These are phyloP conservation scores for Philopedon plagiatum DNA, from an alignment of 2,888 invertebrate genomes.

Conservation along the genomic window DNA sequence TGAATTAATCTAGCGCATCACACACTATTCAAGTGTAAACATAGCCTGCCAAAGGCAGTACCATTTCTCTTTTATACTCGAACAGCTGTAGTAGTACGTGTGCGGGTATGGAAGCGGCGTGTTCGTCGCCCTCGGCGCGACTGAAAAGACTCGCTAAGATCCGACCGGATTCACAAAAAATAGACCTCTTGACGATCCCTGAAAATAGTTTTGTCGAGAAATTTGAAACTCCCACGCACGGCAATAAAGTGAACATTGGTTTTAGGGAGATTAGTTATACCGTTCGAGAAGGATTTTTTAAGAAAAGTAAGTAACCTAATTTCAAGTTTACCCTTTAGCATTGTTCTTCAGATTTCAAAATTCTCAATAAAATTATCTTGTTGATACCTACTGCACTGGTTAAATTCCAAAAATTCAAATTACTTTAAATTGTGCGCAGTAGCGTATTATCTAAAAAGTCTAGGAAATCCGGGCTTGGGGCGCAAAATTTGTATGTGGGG, in stretches of 20 bases:
- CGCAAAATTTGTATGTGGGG: too few relatives aligned
- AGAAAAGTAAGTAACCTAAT: conserved; percentile 71
- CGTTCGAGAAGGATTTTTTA: conserved; percentile 74
- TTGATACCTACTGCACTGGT: too few relatives aligned
- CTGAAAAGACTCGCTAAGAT: conserved; percentile 19
- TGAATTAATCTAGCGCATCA: neutral
- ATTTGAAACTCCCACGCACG: conserved; percentile 39
- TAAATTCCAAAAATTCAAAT: too few relatives aligned
- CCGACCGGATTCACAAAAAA: conserved; percentile 63
- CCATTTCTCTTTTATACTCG: neutral
- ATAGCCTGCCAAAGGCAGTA: neutral
- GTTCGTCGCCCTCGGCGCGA: conserved; percentile 32
- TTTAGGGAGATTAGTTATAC: conserved; percentile 78
- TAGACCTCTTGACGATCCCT: conserved; percentile 63
- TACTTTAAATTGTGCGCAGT: too few relatives aligned
- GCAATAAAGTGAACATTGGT: conserved; percentile 72
- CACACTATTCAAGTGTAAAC: neutral
- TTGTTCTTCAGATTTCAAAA: too few relatives aligned
- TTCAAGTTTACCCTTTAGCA: neutral
- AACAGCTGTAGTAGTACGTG: conserved; percentile 2
- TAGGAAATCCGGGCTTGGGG: too few relatives aligned
- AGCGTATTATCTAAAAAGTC: too few relatives aligned
- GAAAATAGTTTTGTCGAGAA: conserved; percentile 58
- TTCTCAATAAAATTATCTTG: too few relatives aligned
- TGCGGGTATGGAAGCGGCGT: conserved; percentile 23